phyloP scores from a whole-genome alignment of 1,140 invertebrate genomes.

The Acyrthosiphon pisum region DNA sequence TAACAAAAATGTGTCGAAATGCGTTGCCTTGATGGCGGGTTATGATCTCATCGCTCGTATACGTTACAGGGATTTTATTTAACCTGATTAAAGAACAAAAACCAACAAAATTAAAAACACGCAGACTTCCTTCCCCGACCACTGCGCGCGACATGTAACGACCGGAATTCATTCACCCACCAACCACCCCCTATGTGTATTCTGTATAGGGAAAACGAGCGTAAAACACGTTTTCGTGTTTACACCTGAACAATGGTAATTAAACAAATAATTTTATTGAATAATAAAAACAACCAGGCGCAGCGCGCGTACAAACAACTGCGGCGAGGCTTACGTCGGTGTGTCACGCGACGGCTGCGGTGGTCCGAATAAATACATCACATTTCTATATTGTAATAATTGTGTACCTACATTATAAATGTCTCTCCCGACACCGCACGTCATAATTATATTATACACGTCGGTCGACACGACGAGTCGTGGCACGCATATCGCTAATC shows the following conservation, averaged over 20 bases:
- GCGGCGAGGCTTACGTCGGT: neutral
- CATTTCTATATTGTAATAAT: neutral
- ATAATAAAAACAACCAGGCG: constrained; percentile 8
- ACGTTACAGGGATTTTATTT: neutral
- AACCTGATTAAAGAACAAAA: neutral
- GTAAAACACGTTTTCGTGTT: neutral
- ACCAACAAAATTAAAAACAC: neutral
- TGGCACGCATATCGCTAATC: neutral
- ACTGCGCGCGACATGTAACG: neutral
- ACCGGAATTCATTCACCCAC: neutral
- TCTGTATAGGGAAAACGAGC: neutral
- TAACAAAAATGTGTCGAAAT: neutral
- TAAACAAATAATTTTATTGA: constrained; percentile 14
- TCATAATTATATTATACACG: neutral
- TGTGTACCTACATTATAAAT: constrained; percentile 36
- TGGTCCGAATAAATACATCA: constrained; percentile 7
- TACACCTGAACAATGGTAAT: constrained; percentile 22
- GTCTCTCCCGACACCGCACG: neutral
- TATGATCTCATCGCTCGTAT: neutral
- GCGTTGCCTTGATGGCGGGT: no score
- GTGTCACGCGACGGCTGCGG: neutral
- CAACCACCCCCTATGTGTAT: neutral
- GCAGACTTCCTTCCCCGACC: neutral
- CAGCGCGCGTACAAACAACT: neutral
- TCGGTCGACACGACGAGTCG: neutral